phyloP scores from a whole-genome alignment of 2,113 vertebrate genomes.

The Callospermophilus lateralis region DNA sequence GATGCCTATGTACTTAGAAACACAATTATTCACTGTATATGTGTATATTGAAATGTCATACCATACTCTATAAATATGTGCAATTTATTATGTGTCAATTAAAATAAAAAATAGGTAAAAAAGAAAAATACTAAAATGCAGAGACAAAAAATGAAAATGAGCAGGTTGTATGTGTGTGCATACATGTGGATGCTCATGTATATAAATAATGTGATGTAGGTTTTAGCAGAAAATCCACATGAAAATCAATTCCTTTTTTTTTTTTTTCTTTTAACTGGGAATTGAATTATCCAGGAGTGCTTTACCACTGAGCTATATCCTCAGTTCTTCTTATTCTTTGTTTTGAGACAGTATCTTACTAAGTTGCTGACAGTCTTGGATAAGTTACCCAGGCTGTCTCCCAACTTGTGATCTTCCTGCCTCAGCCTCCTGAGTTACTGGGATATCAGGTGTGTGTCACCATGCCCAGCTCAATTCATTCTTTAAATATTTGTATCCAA shows the following conservation, averaged over 20 bases:
- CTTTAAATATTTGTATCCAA: constrained; percentile 22
- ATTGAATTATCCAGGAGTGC: too few species aligned
- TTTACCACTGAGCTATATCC: too few species aligned
- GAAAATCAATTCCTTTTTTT: background rate
- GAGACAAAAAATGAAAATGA: background rate
- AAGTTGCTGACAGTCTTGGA: too few species aligned
- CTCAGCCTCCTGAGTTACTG: too few species aligned
- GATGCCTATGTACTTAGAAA: background rate
- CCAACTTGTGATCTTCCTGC: too few species aligned
- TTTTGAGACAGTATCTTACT: too few species aligned
- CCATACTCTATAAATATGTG: background rate
- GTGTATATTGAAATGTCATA: background rate
- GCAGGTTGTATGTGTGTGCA: background rate
- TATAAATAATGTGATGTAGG: background rate
- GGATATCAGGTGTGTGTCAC: too few species aligned
- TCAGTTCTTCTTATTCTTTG: background rate
- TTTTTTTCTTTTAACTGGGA: too few species aligned
- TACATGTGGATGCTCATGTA: background rate
- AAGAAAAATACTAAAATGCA: background rate
- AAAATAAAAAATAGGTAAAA: background rate
- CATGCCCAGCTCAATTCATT: background rate
- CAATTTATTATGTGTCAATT: background rate
- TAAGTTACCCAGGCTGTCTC: too few species aligned
- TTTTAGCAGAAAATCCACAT: constrained; percentile 13
- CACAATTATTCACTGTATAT: background rate